Percentiles rank a stretch among this genome's conserved stretches.
Conservation (phyloP, 2,888 invertebrate genomes). For the Pammene fasciana region DNA sequence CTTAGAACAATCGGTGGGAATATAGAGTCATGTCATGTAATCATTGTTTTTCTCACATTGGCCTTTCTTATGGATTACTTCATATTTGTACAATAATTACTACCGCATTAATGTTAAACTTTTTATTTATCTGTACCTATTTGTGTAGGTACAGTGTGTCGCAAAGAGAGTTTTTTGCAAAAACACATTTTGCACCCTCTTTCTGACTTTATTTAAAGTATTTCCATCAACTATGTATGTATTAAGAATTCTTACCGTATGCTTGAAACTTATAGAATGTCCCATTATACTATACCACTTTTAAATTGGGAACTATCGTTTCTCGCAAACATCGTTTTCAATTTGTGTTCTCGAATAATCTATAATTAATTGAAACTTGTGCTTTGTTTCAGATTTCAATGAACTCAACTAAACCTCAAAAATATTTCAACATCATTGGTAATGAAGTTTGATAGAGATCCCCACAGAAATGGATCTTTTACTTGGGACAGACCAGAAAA, state of each 20-base stretch:
- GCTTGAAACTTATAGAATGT: too few relatives aligned
- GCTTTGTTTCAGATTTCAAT: conserved; percentile 69
- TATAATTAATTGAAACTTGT: conserved; percentile 33
- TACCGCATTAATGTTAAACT: not conserved
- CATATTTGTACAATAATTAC: conserved; percentile 4
- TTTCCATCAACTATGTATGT: too few relatives aligned
- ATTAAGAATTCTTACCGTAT: too few relatives aligned
- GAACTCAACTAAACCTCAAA: conserved; percentile 44
- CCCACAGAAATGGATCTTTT: conserved; percentile 64
- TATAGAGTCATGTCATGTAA: conserved; percentile 16
- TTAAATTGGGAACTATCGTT: too few relatives aligned
- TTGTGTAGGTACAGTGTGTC: not conserved
- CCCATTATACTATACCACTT: too few relatives aligned
- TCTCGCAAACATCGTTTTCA: too few relatives aligned
- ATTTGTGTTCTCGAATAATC: not conserved
- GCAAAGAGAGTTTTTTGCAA: too few relatives aligned
- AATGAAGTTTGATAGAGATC: conserved; percentile 66
- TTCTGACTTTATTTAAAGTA: too few relatives aligned
- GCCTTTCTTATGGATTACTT: not conserved
- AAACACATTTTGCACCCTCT: too few relatives aligned
- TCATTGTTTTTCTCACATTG: not conserved
- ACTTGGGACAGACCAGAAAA: conserved; percentile 53
- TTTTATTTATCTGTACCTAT: not conserved
- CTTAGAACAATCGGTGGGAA: conserved; percentile 33
- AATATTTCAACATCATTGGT: conserved; percentile 54